A percentile compares a stretch with the other conserved stretches of the same genome.
phyloP scores from a whole-genome alignment of 2,888 invertebrate genomes.

The Euzetes globulus region DNA sequence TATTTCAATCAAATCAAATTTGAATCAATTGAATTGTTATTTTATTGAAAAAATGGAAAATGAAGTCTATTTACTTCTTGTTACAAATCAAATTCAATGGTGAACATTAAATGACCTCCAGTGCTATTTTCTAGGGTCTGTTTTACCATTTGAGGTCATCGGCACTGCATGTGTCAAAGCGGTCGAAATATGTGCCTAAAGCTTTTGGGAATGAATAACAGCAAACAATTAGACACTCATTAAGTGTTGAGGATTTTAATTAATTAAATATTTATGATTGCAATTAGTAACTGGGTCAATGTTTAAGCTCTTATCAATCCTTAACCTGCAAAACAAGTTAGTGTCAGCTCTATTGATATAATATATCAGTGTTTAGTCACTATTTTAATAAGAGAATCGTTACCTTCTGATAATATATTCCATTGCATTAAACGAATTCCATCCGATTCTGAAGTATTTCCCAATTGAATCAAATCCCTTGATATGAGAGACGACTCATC shows the following conservation, averaged over 20 bases:
- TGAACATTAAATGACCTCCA: conserved; percentile 61
- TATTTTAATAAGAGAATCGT: not conserved
- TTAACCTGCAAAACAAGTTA: conserved; percentile 1
- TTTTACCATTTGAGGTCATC: conserved; percentile 63
- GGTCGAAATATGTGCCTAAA: conserved; percentile 62
- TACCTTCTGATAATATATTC: conserved; percentile 66
- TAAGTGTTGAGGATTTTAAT: not conserved
- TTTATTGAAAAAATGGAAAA: not conserved
- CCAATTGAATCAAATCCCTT: not conserved
- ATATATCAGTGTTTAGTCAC: not conserved
- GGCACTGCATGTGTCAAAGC: conserved; percentile 62
- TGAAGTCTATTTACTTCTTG: conserved; percentile 44
- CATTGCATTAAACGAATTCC: conserved; percentile 55
- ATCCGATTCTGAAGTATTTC: not conserved
- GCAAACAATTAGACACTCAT: not conserved
- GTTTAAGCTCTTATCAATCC: conserved; percentile 6
- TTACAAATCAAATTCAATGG: conserved; percentile 60
- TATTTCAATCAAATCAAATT: not conserved
- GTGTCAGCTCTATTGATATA: not conserved
- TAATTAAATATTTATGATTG: conserved; percentile 1
- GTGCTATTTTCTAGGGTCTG: conserved; percentile 59
- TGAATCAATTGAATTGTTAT: not conserved
- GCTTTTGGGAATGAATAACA: conserved; percentile 50
- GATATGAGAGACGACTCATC: not conserved
- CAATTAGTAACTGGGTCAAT: conserved; percentile 24